Evolutionary conservation across 2,797 vertebrate genomes (phyloP).

Genomic region (Florisuga fusca): DNA sequence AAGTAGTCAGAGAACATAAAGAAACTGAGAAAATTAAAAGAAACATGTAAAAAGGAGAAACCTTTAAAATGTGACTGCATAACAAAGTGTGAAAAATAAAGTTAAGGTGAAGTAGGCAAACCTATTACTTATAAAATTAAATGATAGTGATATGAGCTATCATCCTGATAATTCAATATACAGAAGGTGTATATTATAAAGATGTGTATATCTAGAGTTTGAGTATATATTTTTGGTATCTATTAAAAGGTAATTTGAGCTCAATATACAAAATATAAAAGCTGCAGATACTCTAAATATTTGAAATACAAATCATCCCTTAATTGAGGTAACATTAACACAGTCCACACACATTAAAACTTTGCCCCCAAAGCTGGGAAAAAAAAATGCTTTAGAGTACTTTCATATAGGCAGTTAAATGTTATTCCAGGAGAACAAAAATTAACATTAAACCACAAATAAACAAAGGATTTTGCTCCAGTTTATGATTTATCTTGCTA

Average conservation of each 20-base stretch:
- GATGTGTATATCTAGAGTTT: background rate
- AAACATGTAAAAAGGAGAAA: background rate
- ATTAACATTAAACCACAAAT: background rate
- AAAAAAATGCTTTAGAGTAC: background rate
- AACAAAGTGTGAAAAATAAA: background rate
- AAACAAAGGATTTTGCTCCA: background rate
- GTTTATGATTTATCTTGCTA: background rate
- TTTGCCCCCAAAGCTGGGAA: background rate
- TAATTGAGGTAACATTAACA: background rate
- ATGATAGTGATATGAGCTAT: background rate
- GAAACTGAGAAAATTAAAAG: background rate
- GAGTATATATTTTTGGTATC: background rate
- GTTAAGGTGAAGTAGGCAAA: background rate
- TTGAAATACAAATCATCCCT: background rate
- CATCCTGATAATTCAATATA: background rate
- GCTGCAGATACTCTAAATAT: background rate
- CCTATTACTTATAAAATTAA: background rate
- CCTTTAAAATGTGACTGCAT: background rate
- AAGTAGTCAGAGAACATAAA: background rate
- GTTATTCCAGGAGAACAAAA: background rate
- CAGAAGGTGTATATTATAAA: background rate
- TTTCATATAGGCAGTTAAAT: background rate
- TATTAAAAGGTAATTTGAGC: background rate
- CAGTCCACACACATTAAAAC: background rate
- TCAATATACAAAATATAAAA: background rate